Evolutionary conservation across 2,113 vertebrate genomes (phyloP), one percentile per base, ranked within the genome.

Genomic region (Amphiprion percula): DNA sequence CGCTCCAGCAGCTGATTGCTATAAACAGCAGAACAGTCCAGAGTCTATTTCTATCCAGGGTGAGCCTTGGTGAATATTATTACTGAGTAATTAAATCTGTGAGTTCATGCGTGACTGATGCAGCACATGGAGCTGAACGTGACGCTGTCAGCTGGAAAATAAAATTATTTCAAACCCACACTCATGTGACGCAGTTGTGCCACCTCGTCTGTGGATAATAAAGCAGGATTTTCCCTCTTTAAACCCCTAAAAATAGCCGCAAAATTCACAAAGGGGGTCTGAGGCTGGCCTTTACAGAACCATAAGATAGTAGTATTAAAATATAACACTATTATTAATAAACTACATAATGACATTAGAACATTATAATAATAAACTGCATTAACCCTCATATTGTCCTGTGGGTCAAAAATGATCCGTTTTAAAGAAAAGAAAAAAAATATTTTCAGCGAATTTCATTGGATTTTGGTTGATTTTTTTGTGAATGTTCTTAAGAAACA

Each of bases 31-130:
- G 75, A 41, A 60, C 64, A 58, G 53, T 33, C 63, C 46, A 24
- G 73, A 77, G 44, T 81, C 80, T 90, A 84, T 86, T 87, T 84
- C 76, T 88, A 79, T 79, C 71, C 2, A 0, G 12, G 75, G 82
- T 74, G 55, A 58, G 49, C 77, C 73, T 12, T 78, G 83, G 66
- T 82, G 86, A 85, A 80, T 83, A 84, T 88, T 85, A 90, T 83
- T 74, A 84, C 71, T 65, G 82, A 85, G 87, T 91, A 92, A 94
- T 94, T 91, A 92, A 91, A 92, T 91, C 74, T 91, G 91, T 69
- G 79, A 19, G 72, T 71, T 87, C 83, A 85, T 89, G 90, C 89
- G 24, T 63, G 73, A 23, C 74, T 90, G 81, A 82, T 82, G 81
- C 10, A 66, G 80, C 89, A 90, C 90, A 87, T 84, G 87, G 64